Evolutionary conservation across 2,113 vertebrate genomes (phyloP), one percentile per base, ranked within the genome.

Genomic region (Podarcis cretensis): DNA sequence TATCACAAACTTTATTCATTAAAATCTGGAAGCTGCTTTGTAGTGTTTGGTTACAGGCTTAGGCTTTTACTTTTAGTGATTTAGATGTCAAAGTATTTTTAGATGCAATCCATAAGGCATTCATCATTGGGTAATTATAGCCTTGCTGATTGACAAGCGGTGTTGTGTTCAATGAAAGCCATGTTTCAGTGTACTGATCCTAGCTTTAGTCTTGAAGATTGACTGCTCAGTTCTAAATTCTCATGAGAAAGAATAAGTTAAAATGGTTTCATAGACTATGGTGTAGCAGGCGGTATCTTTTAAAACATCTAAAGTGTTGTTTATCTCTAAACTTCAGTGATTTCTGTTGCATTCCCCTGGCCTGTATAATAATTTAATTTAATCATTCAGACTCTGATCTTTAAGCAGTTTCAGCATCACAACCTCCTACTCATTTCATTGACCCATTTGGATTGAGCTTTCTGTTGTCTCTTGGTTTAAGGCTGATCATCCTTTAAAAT

Each of bases 41-140:
- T 86, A 83, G 82, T 93, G 21, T 88, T 88, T 92, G 63, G 93
- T 54, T 54, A 54, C 48, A 54, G 48, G 48, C 48, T 54, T 54
- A 54, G 48, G 40, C 1, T 90, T 79, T 90, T 87, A 43, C 40
- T 92, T 84, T 90, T 69, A 88, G 76, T 85, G 66, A 90, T 88
- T 95, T 92, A 95, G 68, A 90, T 95, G 90, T 93, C 90, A 93
- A 94, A 92, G 40, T 94, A 92, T 91, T 65, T 96, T 94, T 94
- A 95, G 88, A 91, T 85, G 89, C 87, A 25, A n/a, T 95, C 85
- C 0, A 0, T 89, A 89, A 95, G 83, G 63, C 88, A 90, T 91
- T 94, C 54, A 87, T 93, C 93, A 91, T 91, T 94, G 95, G 30
- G 1, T 95, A 96, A 95, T 93, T 96, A 93, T 92, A 92, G 89